Evolutionary conservation across 2,113 vertebrate species (phyloP).

Genomic region (Pteruthius melanotis): DNA sequence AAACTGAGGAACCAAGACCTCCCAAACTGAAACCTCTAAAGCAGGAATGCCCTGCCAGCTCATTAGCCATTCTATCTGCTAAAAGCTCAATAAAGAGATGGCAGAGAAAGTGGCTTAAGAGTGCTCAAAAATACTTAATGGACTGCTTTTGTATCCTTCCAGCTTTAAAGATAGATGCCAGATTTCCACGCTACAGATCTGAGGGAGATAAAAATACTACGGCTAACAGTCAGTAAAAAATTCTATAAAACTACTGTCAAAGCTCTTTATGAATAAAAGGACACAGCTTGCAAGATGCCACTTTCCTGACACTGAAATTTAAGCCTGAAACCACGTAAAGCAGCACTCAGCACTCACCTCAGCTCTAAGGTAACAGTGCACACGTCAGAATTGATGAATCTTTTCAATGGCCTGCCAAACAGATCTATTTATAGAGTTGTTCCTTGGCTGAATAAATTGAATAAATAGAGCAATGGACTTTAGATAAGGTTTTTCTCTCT

Average conservation of each 20-base stretch:
- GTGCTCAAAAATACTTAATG: background rate
- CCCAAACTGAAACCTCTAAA: background rate
- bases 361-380: background rate
- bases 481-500: background rate
- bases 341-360: background rate
- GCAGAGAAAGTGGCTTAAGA: background rate
- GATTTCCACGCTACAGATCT: background rate
- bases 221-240: background rate
- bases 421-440: background rate
- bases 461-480: background rate
- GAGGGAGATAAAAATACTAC: background rate
- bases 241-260: background rate
- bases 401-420: background rate
- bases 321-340: background rate
- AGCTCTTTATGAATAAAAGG: background rate
- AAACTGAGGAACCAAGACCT: background rate
- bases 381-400: background rate
- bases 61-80: background rate
- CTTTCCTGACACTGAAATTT: background rate
- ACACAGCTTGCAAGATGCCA: background rate
- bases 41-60: background rate
- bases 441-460: background rate
- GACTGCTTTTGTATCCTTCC: background rate
- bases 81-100: background rate
- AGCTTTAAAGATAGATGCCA: background rate